phyloP scores from a whole-genome alignment of 2,113 vertebrate species.

The Prietella phreatophila region DNA sequence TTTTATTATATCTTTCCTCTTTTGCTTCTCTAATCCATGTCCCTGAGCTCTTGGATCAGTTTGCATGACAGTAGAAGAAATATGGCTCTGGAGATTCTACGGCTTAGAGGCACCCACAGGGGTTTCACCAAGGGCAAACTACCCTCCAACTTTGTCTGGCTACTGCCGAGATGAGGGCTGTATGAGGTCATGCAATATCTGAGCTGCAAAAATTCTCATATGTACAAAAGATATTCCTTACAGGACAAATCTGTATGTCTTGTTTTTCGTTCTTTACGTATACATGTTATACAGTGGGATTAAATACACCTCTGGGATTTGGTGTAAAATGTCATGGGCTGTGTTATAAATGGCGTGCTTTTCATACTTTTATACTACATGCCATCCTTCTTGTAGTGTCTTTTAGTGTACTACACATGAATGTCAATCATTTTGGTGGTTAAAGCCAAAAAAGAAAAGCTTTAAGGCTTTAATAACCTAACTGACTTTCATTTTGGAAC shows the following conservation, averaged over 20 bases:
- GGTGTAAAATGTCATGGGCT: not conserved
- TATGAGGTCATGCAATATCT: not conserved
- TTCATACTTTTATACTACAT: not conserved
- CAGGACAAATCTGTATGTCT: not conserved
- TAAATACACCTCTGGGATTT: not conserved
- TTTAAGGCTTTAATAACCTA: not conserved
- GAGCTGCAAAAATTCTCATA: not conserved
- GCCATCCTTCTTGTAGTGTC: not conserved
- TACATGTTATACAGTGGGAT: not conserved
- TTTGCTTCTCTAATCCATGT: slow-evolving; percentile 49
- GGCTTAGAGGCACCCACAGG: slow-evolving; percentile 43
- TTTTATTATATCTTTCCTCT: slow-evolving; percentile 22
- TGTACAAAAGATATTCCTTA: not conserved
- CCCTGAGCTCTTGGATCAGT: slow-evolving; percentile 40
- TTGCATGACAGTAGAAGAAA: slow-evolving; percentile 23
- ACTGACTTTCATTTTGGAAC: not conserved
- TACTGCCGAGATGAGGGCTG: not conserved
- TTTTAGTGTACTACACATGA: not conserved
- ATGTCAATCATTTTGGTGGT: not conserved
- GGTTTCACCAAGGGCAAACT: slow-evolving; percentile 42
- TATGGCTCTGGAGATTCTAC: slow-evolving; percentile 37
- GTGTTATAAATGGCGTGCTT: not conserved
- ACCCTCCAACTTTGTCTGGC: slow-evolving; percentile 15
- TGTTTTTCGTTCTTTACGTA: not conserved
- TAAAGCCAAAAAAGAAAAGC: not conserved